phyloP scores from a whole-genome alignment of 2,113 vertebrate genomes.

The Aldabrachelys gigantea region DNA sequence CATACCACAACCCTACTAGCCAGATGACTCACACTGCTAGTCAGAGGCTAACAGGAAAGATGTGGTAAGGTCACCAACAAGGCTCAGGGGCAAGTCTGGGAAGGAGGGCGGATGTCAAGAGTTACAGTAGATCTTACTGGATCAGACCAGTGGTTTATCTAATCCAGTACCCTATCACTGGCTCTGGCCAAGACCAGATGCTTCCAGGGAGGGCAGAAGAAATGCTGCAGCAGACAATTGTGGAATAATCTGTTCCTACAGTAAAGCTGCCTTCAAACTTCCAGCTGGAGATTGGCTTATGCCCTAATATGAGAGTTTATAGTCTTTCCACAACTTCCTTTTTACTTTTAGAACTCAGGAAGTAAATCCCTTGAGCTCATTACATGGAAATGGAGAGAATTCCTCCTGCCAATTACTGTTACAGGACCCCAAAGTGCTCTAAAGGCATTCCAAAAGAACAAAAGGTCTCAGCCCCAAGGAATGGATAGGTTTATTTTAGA shows the following conservation, averaged over 20 bases:
- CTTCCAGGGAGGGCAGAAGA: constrained; percentile 3
- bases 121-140: constrained; percentile 47
- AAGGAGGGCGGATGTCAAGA: background rate
- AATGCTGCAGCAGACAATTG: background rate
- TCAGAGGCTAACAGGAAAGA: background rate
- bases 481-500: background rate
- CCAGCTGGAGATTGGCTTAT: background rate
- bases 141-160: constrained; percentile 50
- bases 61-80: background rate
- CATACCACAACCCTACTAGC: background rate
- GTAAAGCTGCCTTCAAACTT: background rate
- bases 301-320: background rate
- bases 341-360: background rate
- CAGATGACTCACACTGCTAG: background rate
- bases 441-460: background rate
- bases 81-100: background rate
- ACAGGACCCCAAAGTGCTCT: background rate
- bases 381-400: background rate
- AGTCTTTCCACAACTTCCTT: background rate
- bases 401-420: background rate
- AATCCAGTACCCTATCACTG: background rate
- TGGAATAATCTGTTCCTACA: background rate
- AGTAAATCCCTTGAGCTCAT: background rate
- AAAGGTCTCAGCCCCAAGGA: background rate
- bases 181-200: constrained; percentile 24